Base-by-base conservation (phyloP, 1,140 invertebrate genomes). In the Triops cancriformis region DNA sequence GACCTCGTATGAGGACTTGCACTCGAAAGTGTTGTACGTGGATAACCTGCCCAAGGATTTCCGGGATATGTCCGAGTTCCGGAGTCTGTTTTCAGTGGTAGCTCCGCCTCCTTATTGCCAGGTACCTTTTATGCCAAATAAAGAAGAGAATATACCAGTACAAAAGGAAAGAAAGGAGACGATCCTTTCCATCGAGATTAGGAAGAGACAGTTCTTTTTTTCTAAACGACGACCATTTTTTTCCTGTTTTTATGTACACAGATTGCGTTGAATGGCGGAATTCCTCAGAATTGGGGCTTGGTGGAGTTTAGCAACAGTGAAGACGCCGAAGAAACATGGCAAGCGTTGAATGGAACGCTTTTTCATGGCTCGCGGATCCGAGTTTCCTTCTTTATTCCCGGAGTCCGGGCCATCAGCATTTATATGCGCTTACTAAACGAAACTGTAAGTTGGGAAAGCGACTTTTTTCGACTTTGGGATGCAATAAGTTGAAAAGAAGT, bases 61-160 rank as follows among this genome's bases (percentile, higher is more conserved):
- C 81, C 80, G 85, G 37, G 87, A 89, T 82, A 85, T 87, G 83
- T 84, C 84, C 51, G 86, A 88, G 80, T 86, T 89, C 77, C 82
- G 88, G 64, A 84, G 87, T 78, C 84, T 88, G 11, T 89, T 88
- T 80, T 87, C 86, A 79, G 81, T 82, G 45, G 82, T 87, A 31
- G 84, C 85, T 14, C 88, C 85, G 78, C 88, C 88, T 27, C 85
- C 88, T 1, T 89, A 89, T 82, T 89, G 88, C 81, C 88, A 89
- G 85, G 88, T 89, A 81, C 31, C 7, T 37, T 37, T 37, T 37
- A 4, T 4, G 7, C 31, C 7, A 64, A 64, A 64, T n/a, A 64
- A 23, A 23, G 6, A 64, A 64, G 18, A 45, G 18, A 45, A 45
- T 45, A 45, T 11, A 18, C 11, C 43, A 45, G 43, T 45, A 45